These are phyloP conservation scores for Lithophane semibrunnea DNA, from an alignment of 2,888 invertebrate species.

Conservation along the genomic window DNA sequence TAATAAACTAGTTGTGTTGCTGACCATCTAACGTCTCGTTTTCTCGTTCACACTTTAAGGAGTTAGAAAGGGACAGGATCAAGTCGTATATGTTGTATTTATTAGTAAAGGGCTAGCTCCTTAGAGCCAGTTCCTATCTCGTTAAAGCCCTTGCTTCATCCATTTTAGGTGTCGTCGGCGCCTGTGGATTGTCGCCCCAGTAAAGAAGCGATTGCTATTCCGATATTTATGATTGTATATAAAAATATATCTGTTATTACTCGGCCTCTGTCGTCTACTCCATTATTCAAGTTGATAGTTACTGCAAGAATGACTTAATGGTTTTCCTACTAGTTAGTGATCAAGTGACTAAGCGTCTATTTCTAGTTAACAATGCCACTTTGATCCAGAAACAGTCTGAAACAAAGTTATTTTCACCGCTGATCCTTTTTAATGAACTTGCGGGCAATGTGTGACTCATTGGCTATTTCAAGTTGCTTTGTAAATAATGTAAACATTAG, in stretches of 20 bases:
- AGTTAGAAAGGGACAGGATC: constrained; percentile 52
- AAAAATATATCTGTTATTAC: constrained; percentile 43
- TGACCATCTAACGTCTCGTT: constrained; percentile 37
- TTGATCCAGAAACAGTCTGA: constrained; percentile 75
- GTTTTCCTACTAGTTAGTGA: constrained; percentile 23
- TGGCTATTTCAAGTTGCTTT: constrained; percentile 81
- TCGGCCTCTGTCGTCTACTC: constrained; percentile 32
- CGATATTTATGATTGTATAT: constrained; percentile 64
- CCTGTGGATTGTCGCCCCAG: constrained; percentile 74
- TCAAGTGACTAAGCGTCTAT: constrained; percentile 74
- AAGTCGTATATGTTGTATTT: constrained; percentile 66
- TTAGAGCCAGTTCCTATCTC: constrained; percentile 75
- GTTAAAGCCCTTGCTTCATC: constrained; percentile 79
- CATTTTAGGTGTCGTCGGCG: constrained; percentile 80
- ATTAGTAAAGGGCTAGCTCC: constrained; percentile 70
- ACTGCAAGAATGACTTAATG: constrained; percentile 48
- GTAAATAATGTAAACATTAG: constrained; percentile 73
- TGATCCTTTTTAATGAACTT: constrained; percentile 74
- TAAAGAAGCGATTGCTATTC: constrained; percentile 74
- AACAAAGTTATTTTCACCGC: constrained; percentile 77
- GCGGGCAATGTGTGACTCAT: constrained; percentile 80
- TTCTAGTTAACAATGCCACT: constrained; percentile 71
- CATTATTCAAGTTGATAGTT: constrained; percentile 44
- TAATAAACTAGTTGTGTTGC: constrained; percentile 32
- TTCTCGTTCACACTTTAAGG: constrained; percentile 24